Conservation (phyloP, 1,140 invertebrate species). For the Oreohelix idahoensis region DNA sequence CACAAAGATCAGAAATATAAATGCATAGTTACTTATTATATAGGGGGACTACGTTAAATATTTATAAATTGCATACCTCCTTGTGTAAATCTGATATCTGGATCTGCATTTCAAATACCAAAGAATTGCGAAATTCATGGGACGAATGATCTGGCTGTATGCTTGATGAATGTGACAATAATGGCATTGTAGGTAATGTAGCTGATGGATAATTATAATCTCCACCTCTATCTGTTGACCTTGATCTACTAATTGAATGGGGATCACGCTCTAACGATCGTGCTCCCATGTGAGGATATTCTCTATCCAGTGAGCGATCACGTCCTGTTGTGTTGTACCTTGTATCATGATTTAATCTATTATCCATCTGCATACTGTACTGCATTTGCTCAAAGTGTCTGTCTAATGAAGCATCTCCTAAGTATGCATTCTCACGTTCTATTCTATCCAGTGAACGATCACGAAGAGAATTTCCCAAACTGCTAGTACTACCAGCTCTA, state of each 20-base stretch:
- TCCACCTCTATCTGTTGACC: slow-evolving; percentile 59
- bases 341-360: slow-evolving; percentile 28
- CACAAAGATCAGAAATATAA: too few species aligned
- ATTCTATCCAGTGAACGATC: slow-evolving; percentile 59
- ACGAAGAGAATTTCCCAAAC: slow-evolving; percentile 48
- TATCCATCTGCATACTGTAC: slow-evolving; percentile 47
- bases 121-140: slow-evolving; percentile 64
- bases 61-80: slow-evolving; percentile 77
- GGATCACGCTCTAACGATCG: slow-evolving; percentile 69
- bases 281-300: slow-evolving; percentile 71
- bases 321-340: slow-evolving; percentile 50
- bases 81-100: slow-evolving; percentile 95
- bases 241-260: slow-evolving; percentile 54
- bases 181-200: slow-evolving; percentile 35
- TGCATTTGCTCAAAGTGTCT: slow-evolving; percentile 63
- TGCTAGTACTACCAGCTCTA: slow-evolving; percentile 54
- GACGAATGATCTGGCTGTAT: slow-evolving; percentile 44
- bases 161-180: slow-evolving; percentile 37
- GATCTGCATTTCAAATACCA: slow-evolving; percentile 90
- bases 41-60: too few species aligned
- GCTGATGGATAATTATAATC: slow-evolving; percentile 45
- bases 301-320: slow-evolving; percentile 68
- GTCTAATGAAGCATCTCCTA: slow-evolving; percentile 62
- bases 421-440: slow-evolving; percentile 53
- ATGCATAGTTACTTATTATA: too few species aligned